These are phyloP conservation scores for Rutpela maculata DNA, from an alignment of 2,888 invertebrate species.

Conservation along the genomic window DNA sequence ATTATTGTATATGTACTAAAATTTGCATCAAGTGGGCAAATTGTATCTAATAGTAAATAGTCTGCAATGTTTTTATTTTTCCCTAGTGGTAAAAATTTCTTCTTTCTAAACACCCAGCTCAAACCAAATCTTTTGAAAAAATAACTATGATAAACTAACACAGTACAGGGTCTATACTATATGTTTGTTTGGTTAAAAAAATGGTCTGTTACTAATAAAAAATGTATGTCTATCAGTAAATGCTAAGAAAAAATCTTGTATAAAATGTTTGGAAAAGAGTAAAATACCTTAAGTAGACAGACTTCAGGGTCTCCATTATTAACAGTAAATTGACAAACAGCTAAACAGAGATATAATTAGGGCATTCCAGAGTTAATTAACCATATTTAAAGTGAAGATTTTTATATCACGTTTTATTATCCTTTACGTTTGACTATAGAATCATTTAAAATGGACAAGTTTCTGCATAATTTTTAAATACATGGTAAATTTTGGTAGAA, in stretches of 20 bases:
- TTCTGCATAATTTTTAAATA: too few species aligned
- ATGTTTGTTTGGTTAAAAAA: conserved; percentile 37
- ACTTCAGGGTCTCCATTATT: conserved; percentile 65
- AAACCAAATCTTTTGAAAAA: conserved; percentile 69
- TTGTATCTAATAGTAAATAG: conserved; percentile 56
- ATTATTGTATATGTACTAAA: conserved; percentile 33
- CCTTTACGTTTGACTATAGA: too few species aligned
- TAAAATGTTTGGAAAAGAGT: conserved; percentile 55
- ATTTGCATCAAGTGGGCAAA: conserved; percentile 36
- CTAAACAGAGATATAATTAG: conserved; percentile 59
- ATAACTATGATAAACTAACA: conserved; percentile 61
- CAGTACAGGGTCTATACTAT: conserved; percentile 63
- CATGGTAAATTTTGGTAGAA: too few species aligned
- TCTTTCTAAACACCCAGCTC: conserved; percentile 74
- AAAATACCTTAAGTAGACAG: conserved; percentile 65
- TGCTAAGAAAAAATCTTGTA: conserved; percentile 55
- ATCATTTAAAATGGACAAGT: too few species aligned
- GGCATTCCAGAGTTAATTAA: conserved; percentile 46
- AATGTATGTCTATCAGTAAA: conserved; percentile 36
- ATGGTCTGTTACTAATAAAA: conserved; percentile 36
- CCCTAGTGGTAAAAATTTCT: conserved; percentile 58
- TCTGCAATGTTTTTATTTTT: conserved; percentile 57
- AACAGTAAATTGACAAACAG: conserved; percentile 60
- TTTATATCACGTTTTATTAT: neutral
- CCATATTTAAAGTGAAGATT: neutral